Conservation (phyloP, 1,140 invertebrate genomes). For the Aplysia californica region DNA sequence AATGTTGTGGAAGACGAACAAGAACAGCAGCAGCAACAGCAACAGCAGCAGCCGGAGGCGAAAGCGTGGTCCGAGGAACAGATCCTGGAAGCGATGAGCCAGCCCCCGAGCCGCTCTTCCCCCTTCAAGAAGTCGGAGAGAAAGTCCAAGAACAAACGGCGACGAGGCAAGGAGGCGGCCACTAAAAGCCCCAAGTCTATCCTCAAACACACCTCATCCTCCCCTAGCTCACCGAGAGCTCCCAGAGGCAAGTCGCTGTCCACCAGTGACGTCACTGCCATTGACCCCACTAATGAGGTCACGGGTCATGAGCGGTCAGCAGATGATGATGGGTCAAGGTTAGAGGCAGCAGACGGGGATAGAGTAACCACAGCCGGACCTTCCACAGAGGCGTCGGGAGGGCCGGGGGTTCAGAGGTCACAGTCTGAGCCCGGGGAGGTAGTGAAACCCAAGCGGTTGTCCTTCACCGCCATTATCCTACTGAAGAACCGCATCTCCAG, state of each 20-base stretch:
- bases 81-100: too few species aligned
- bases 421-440: background rate
- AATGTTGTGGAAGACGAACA: too few species aligned
- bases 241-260: background rate
- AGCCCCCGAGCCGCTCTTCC: too few species aligned
- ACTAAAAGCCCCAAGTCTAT: background rate
- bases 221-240: background rate
- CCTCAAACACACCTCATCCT: background rate
- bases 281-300: background rate
- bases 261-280: background rate
- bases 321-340: background rate
- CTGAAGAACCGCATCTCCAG: conserved; percentile 35
- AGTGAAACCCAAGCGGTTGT: conserved; percentile 33
- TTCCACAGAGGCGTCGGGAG: too few species aligned
- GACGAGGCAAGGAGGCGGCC: background rate
- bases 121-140: background rate
- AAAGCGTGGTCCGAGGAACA: too few species aligned
- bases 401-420: too few species aligned
- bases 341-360: background rate
- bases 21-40: too few species aligned
- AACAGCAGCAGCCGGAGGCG: too few species aligned
- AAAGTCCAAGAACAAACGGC: background rate
- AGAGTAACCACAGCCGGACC: background rate
- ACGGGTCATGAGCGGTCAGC: too few species aligned
- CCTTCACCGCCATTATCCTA: conserved; percentile 31